A percentile compares a stretch with the other conserved stretches of the same genome.
These are phyloP conservation scores for Oikopleura vanhoeffeni DNA, from an alignment of 23 tunicate species.

Conservation along the genomic window DNA sequence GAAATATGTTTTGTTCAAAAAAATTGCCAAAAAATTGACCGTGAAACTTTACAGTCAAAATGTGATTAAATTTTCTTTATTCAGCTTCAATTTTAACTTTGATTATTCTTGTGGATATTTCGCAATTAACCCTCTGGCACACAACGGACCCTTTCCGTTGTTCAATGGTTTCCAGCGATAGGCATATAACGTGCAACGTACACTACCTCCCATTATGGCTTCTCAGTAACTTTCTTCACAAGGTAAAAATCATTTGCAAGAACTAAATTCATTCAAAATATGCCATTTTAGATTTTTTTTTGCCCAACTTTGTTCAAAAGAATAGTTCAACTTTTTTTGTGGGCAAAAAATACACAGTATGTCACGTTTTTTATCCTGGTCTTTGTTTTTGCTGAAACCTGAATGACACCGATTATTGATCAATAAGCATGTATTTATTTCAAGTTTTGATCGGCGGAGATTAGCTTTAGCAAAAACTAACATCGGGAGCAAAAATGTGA, in stretches of 20 bases:
- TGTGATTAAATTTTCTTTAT: too few relatives aligned
- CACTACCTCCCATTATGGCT: conserved; percentile 13
- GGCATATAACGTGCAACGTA: not conserved
- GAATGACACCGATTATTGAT: too few relatives aligned
- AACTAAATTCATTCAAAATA: not conserved
- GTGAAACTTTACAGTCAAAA: too few relatives aligned
- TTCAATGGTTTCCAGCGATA: not conserved
- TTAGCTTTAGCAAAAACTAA: too few relatives aligned
- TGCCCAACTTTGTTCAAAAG: not conserved
- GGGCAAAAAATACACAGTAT: not conserved
- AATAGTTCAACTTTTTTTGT: not conserved
- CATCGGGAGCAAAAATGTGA: too few relatives aligned
- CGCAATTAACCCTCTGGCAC: conserved; percentile 3
- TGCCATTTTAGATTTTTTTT: too few relatives aligned
- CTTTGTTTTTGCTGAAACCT: too few relatives aligned
- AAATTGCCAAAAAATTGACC: too few relatives aligned
- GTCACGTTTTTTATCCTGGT: not conserved
- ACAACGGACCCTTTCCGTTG: conserved; percentile 4
- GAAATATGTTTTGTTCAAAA: too few relatives aligned
- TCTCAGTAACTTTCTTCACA: conserved; percentile 14
- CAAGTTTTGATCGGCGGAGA: too few relatives aligned
- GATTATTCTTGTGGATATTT: not conserved
- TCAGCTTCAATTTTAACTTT: not conserved
- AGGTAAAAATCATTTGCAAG: not conserved
- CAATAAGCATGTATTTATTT: too few relatives aligned